Evolutionary conservation across 2,797 vertebrate species (phyloP), one percentile per base, ranked within the genome.

Genomic region (Melanotaenia maccullochi): DNA sequence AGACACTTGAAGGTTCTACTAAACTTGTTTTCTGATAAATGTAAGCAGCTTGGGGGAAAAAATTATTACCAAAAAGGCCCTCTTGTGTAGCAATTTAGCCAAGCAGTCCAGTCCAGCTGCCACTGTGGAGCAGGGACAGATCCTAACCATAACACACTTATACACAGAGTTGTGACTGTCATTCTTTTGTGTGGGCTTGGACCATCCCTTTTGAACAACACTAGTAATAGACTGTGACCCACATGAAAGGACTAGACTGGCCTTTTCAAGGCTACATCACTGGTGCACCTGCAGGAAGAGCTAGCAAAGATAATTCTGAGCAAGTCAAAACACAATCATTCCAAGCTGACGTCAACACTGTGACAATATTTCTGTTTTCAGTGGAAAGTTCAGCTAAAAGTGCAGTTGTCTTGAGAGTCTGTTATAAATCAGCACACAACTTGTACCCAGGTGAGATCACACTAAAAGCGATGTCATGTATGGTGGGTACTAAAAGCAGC

Each of bases 71-170:
- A 33, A 71, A 74, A 82, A 13, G 20, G 36, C 57, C 52, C 70
- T 76, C 28, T 75, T 73, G 24, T 70, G 52, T 51, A 51, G 68
- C 77, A 65, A 69, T 81, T 58, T 65, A 72, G 68, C 68, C 22
- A 11, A 47, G 51, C 57, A 33, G 28, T 28, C 60, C 60, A n/a
- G 7, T 55, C 33, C 91, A 90, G 89, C 89, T 89, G 92, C 86
- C 82, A 81, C 75, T 82, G 87, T 91, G 88, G 89, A 89, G 59
- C 62, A 65, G 7, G n/a, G 81, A 87, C 87, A 87, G 79, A 89
- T 70, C 73, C 72, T 38, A 74, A 83, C 87, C 78, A 90, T 73
- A 88, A 91, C 87, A 89, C 88, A 86, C 79, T 85, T 78, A 76
- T 82, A 71, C 71, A 81, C 76, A 81, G 79, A 72, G 83, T 67